Evolutionary conservation across 2,113 vertebrate species (phyloP).

Genomic region (Spermophilus dauricus): DNA sequence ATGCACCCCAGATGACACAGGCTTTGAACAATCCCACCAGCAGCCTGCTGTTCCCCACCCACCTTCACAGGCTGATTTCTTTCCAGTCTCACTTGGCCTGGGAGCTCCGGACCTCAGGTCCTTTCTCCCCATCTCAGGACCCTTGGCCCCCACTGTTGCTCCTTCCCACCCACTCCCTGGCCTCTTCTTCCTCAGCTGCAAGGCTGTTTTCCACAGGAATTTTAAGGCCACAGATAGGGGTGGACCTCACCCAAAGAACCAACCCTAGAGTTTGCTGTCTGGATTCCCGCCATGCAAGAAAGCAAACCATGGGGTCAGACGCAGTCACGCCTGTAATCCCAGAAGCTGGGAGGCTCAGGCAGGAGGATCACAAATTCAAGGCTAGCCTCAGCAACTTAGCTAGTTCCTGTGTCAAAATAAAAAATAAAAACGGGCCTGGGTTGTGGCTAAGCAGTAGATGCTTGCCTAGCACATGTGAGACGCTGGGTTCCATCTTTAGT

Average conservation of each 20-base stretch:
- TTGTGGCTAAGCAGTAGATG: too few species aligned
- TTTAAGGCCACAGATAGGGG: too few species aligned
- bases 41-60: background rate
- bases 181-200: background rate
- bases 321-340: too few species aligned
- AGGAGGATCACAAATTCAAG: too few species aligned
- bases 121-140: background rate
- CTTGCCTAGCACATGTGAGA: too few species aligned
- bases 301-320: background rate
- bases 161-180: background rate
- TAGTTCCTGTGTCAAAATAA: too few species aligned
- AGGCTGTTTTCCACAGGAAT: background rate
- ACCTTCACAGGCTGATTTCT: background rate
- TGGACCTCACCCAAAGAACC: too few species aligned
- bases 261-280: background rate
- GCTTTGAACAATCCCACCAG: fast-evolving
- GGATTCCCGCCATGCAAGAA: background rate
- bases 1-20: background rate
- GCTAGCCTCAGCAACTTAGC: too few species aligned
- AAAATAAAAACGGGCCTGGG: too few species aligned
- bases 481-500: too few species aligned
- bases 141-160: background rate
- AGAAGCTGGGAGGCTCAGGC: too few species aligned
- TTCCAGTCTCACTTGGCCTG: background rate
- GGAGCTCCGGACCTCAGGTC: background rate